Percentiles rank a stretch among this genome's conserved stretches.
These are phyloP conservation scores for Hydrocynus forskahlii DNA, from an alignment of 2,797 vertebrate genomes.

Conservation along the genomic window DNA sequence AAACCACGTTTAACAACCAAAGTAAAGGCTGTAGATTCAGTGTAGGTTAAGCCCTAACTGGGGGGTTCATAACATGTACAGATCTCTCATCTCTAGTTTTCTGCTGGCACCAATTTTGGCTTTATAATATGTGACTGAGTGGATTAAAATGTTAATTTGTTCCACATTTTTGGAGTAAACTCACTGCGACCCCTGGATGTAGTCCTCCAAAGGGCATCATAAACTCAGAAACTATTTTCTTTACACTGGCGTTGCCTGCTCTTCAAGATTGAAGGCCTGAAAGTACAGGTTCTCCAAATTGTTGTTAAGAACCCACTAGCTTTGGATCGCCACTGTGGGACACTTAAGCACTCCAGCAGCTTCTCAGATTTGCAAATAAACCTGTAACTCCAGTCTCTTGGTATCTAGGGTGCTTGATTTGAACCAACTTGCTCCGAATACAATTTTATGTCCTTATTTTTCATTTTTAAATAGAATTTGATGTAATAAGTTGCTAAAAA, in stretches of 20 bases:
- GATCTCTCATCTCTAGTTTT: not conserved
- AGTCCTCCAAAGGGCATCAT: not conserved
- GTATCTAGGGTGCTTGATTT: not conserved
- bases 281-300: not conserved
- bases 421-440: not conserved
- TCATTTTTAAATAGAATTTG: too few relatives aligned
- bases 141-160: not conserved
- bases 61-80: not conserved
- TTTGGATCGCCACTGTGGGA: not conserved
- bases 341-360: not conserved
- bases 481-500: too few relatives aligned
- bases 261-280: not conserved
- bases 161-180: conserved; percentile 2
- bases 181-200: not conserved
- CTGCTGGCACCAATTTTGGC: not conserved
- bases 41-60: not conserved
- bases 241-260: not conserved
- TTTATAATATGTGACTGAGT: not conserved
- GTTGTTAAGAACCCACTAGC: conserved; percentile 3
- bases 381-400: not conserved
- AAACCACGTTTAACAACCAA: not conserved
- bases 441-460: not conserved
- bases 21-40: not conserved
- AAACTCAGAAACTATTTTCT: not conserved
- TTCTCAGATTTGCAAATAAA: not conserved